Evolutionary conservation across 2,888 invertebrate genomes (phyloP), one percentile per base, ranked within the genome.

Genomic region (Diploptera punctata): DNA sequence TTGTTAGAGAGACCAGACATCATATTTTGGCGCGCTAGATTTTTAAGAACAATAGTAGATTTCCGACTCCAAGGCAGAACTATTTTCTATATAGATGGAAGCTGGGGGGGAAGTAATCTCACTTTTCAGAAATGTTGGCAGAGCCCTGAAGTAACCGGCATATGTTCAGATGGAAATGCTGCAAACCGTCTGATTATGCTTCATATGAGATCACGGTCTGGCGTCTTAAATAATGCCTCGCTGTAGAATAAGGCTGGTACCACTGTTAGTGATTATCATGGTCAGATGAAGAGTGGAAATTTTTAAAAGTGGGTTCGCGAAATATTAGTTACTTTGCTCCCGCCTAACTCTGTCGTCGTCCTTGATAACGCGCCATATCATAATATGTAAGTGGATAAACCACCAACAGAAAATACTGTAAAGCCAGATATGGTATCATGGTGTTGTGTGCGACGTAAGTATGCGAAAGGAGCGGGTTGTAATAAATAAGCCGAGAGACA

Each of bases 41-140:
- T 7, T 10, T 33, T 33, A 33, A 33, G 5, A 33, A 33, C 5
- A 10, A 33, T 33, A 10, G 10, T 7, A 10, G 7, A 10, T 7
- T 10, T 47, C 4, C 47, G 16, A 4, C 7, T 3, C n/a, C 9
- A 47, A n/a, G 47, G 47, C 7, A 47, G n/a, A n/a, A 3, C 47
- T 4, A n/a, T 47, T 4, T 47, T 47, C n/a, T 47, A 47, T 47
- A 13, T 47, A n/a, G 18, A 47, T n/a, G 47, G n/a, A 47, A 47
- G 9, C 7, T 47, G 47, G 47, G 47, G 7, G 47, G 47, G n/a
- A 7, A 47, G 47, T 47, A 47, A 47, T n/a, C 47, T 47, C 24
- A 54, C 54, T 54, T 54, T 54, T 54, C 5, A 24, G 9, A 54
- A 24, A 54, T 54, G 54, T 21, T 54, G 54, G 54, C 54, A 54